Evolutionary conservation across 1,140 invertebrate genomes (phyloP), one percentile per base, ranked within the genome.

Genomic region (Halesus radiatus): DNA sequence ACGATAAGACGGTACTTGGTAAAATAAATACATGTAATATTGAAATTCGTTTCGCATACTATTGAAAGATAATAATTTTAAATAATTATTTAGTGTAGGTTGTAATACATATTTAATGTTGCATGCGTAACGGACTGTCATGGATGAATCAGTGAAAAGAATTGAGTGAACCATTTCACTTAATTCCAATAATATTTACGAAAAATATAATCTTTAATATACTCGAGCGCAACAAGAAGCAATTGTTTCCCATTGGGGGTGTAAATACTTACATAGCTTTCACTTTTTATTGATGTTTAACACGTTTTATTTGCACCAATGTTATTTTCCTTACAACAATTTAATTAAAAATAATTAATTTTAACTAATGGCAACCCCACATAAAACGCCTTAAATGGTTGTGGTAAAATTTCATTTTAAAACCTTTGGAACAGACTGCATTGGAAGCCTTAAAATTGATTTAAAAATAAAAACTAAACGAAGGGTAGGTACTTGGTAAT

Each of bases 21-120:
- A 37, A 37, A 37, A 37, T 45, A 45, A 1, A 13, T 1, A 45
- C 10, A 45, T 45, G 37, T 45, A 60, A 60, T 60, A 60, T 60
- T 60, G 56, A 60, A 60, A 60, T 60, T 60, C 56, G 20, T 60
- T 22, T 60, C 56, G 15, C 23, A 15, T 60, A 60, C 56, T 60
- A 23, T 60, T 60, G 23, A 60, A 60, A 6, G 56, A 60, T 60
- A 60, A 60, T 60, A 60, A 60, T 60, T 58, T 1, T 58, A n/a
- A n/a, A n/a, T n/a, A n/a, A n/a, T n/a, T n/a, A n/a, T n/a, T 22
- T 60, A 22, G 15, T 23, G 2, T 60, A 60, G 18, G 23, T 60
- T 22, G 23, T 60, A 45, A 45, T 60, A n/a, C n/a, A n/a, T n/a
- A 13, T 60, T n/a, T 60, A 60, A 60, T 60, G 37, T 45, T 45